Evolutionary conservation across 2,113 vertebrate species (phyloP), one percentile per base, ranked within the genome.

Genomic region (Mystacornis crossleyi): DNA sequence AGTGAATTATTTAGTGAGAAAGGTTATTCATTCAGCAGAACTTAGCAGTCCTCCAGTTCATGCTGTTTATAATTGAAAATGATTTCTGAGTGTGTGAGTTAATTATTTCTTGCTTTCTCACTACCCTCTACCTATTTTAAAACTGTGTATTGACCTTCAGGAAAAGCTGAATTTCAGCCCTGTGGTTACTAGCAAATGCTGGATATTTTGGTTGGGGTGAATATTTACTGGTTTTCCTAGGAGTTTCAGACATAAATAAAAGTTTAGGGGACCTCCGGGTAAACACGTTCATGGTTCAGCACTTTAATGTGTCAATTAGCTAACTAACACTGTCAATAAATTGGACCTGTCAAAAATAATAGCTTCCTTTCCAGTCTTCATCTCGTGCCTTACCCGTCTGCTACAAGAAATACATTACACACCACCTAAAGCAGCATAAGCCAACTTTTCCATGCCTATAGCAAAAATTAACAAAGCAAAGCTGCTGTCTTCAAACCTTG

Each of bases 261-360:
- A 97, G 96, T 98, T 98, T 97, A 96, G 96, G 96, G 92, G 96
- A 97, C 90, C 98, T 98, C 94, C 70, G 60, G 98, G 98, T 97
- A 92, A 96, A 98, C 98, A 98, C 92, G 93, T 97, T 97, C 98
- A 99, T 95, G 97, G 98, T 96, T 98, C 97, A 98, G 97, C 98
- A 98, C 97, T 98, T 98, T 98, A 97, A 98, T 97, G 97, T 97
- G 97, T 98, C 98, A 98, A 98, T 98, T 98, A 98, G 95, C 95
- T 93, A 97, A 97, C 98, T 98, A 99, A 98, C 97, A 38, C 95
- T 95, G 96, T 95, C 97, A 90, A 96, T 98, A 98, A 98, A 98
- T 98, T 97, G 96, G 87, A 89, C 93, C 97, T 98, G 98, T 98
- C 97, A 97, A 83, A 97, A 98, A 98, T 98, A 98, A 98, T 98